These are phyloP conservation scores for Ptychochromis oligacanthus DNA, from an alignment of 2,113 vertebrate species.

Conservation along the genomic window DNA sequence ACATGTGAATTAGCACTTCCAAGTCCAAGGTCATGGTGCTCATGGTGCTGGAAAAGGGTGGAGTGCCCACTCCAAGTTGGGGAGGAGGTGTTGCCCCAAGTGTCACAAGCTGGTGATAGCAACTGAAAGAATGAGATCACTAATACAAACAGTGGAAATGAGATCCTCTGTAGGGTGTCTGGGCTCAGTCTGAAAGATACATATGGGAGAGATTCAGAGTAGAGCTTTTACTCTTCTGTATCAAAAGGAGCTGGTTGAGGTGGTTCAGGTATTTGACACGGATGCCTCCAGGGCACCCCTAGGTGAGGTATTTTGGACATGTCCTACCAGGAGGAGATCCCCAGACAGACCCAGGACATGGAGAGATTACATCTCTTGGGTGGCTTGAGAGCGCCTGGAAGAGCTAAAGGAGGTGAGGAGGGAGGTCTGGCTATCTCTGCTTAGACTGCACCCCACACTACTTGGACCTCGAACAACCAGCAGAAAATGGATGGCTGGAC, in stretches of 20 bases:
- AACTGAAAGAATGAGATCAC: not conserved
- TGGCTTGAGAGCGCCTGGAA: not conserved
- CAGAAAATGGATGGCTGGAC: too few species aligned
- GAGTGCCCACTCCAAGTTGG: too few species aligned
- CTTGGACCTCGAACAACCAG: too few species aligned
- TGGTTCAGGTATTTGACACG: not conserved
- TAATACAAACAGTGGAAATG: not conserved
- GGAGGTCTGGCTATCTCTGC: too few species aligned
- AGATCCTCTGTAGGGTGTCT: not conserved
- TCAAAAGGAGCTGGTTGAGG: not conserved
- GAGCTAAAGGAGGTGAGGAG: too few species aligned
- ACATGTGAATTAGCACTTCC: too few species aligned
- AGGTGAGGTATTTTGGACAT: not conserved
- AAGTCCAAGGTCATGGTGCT: too few species aligned
- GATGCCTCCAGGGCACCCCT: not conserved
- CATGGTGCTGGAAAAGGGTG: too few species aligned
- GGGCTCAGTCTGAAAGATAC: not conserved
- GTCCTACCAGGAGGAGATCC: not conserved
- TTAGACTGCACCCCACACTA: too few species aligned
- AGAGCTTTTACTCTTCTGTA: not conserved
- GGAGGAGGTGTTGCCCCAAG: too few species aligned
- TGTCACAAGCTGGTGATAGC: not conserved
- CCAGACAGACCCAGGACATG: not conserved
- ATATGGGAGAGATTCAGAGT: not conserved
- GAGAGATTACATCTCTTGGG: not conserved